phyloP scores from a whole-genome alignment of 2,797 vertebrate species.

The Trachops cirrhosus region DNA sequence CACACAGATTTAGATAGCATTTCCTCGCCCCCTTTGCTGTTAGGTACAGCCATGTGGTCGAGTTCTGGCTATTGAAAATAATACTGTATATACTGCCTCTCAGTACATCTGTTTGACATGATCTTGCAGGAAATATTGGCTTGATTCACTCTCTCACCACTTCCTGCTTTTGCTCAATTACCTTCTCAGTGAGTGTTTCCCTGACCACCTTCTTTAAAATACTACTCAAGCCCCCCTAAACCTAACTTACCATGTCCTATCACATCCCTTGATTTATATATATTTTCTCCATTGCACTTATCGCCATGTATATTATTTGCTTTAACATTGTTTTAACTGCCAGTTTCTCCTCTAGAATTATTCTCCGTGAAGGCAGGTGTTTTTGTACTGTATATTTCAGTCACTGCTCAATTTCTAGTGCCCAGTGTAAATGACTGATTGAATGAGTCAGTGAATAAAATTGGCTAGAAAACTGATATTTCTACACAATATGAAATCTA shows the following conservation, averaged over 20 bases:
- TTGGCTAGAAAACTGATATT: not conserved
- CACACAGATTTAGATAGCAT: not conserved
- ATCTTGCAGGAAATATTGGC: not conserved
- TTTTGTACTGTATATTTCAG: conserved; percentile 8
- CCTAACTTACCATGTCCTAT: not conserved
- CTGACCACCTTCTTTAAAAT: not conserved
- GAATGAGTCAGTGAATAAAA: conserved; percentile 21
- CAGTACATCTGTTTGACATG: not conserved
- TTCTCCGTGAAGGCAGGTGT: not conserved
- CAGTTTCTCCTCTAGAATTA: not conserved
- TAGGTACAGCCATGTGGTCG: not conserved
- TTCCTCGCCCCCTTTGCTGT: not conserved
- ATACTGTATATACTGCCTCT: not conserved
- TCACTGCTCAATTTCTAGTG: conserved; percentile 13
- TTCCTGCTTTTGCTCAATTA: not conserved
- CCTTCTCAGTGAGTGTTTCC: not conserved
- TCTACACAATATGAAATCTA: not conserved
- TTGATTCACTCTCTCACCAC: not conserved
- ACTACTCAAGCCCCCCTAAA: not conserved
- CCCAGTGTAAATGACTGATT: not conserved
- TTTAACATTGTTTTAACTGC: not conserved
- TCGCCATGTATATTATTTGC: not conserved
- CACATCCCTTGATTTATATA: not conserved
- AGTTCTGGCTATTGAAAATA: not conserved
- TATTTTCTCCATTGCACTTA: not conserved